Percentiles rank a stretch among this genome's conserved stretches.
Conservation (phyloP, 37 sponge, comb jelly and placozoan genomes). For the Aphrocallistes beatrix region DNA sequence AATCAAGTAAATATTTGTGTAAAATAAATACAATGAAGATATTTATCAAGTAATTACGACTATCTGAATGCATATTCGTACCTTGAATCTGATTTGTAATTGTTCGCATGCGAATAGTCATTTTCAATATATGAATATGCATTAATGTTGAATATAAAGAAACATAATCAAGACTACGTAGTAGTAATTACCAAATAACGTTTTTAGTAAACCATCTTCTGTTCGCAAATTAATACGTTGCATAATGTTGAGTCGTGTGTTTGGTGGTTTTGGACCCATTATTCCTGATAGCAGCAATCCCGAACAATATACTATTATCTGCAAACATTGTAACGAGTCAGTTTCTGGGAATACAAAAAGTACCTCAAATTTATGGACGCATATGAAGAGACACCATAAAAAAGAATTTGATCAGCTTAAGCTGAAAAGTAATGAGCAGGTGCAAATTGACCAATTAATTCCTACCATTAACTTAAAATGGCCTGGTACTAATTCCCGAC, state of each 20-base stretch:
- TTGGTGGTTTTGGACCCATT: slow-evolving; percentile 7
- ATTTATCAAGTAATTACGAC: too few relatives aligned
- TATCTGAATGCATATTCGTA: too few relatives aligned
- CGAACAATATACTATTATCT: slow-evolving; percentile 1
- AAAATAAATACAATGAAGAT: too few relatives aligned
- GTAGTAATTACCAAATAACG: not conserved
- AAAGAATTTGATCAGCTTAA: slow-evolving; percentile 14
- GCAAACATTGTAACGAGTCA: slow-evolving; percentile 5
- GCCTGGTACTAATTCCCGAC: not conserved
- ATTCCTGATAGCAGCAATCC: not conserved
- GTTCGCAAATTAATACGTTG: not conserved
- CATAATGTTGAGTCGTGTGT: not conserved
- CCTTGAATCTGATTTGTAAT: too few relatives aligned
- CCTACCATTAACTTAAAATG: not conserved
- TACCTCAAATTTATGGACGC: slow-evolving; percentile 6
- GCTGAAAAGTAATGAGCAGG: slow-evolving; percentile 7
- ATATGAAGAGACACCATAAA: slow-evolving; percentile 7
- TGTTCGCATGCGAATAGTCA: too few relatives aligned
- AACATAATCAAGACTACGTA: not conserved
- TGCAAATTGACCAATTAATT: not conserved
- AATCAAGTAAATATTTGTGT: too few relatives aligned
- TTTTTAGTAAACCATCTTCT: not conserved
- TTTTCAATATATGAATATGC: too few relatives aligned
- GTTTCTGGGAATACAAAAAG: not conserved
- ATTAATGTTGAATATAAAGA: not conserved